These are phyloP conservation scores for Campylomormyrus tamandua DNA, from an alignment of 2,113 vertebrate genomes.

Conservation along the genomic window DNA sequence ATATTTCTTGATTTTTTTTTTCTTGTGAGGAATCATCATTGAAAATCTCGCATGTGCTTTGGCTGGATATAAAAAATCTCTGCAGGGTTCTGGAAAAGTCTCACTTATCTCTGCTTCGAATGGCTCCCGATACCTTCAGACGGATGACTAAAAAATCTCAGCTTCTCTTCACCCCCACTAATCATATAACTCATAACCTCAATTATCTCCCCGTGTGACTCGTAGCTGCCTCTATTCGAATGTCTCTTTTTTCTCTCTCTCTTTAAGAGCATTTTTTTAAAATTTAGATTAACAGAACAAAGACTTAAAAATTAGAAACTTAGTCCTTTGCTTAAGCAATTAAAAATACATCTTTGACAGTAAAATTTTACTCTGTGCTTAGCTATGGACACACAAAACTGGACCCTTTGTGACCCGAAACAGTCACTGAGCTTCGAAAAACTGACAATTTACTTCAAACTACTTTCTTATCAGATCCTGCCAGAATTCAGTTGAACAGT, in stretches of 20 bases:
- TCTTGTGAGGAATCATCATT: background rate
- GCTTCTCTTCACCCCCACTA: background rate
- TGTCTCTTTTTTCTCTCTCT: background rate
- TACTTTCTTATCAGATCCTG: background rate
- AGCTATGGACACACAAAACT: background rate
- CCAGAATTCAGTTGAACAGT: background rate
- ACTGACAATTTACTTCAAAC: background rate
- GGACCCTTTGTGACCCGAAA: background rate
- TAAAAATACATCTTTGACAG: background rate
- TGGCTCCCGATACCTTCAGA: background rate
- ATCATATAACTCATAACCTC: background rate
- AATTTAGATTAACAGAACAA: background rate
- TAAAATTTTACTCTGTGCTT: background rate
- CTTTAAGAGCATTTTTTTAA: background rate
- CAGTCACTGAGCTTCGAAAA: background rate
- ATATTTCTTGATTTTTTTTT: background rate
- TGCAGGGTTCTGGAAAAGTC: background rate
- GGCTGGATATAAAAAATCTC: background rate
- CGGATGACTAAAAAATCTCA: background rate
- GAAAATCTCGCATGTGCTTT: background rate
- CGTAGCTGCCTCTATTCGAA: background rate
- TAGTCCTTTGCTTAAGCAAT: background rate
- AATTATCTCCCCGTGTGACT: background rate
- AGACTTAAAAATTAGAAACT: background rate
- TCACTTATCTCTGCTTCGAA: background rate